A percentile compares a stretch with the other conserved stretches of the same genome.
Conservation (phyloP, 1,140 invertebrate species). For the Papilio glaucus region DNA sequence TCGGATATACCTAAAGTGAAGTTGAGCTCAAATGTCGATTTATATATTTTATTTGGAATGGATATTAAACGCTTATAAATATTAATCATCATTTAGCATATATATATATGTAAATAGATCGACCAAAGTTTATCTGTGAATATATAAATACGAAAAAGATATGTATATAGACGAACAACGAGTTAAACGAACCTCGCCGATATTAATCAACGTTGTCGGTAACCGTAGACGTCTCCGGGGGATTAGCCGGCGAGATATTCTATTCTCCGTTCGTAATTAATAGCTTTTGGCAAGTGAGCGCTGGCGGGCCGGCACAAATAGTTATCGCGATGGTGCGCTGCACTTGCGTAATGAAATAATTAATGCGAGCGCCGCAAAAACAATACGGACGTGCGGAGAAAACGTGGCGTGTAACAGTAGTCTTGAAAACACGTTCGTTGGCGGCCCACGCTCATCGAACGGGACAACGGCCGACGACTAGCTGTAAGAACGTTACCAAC, state of each 20-base stretch:
- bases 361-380: conserved; percentile 60
- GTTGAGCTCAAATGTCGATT: too few species aligned
- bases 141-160: conserved; percentile 1
- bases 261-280: conserved; percentile 80
- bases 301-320: conserved; percentile 67
- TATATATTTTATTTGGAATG: too few species aligned
- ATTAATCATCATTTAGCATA: background rate
- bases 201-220: conserved; percentile 81
- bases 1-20: too few species aligned
- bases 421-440: conserved; percentile 51
- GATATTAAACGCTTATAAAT: background rate
- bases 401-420: conserved; percentile 59
- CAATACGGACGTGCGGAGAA: conserved; percentile 55
- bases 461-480: conserved; percentile 64
- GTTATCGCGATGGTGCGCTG: conserved; percentile 64
- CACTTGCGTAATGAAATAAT: conserved; percentile 72
- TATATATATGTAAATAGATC: background rate
- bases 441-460: conserved; percentile 61
- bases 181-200: conserved; percentile 67
- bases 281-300: conserved; percentile 82
- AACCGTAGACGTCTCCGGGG: conserved; percentile 77
- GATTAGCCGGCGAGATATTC: conserved; percentile 78
- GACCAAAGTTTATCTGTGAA: background rate
- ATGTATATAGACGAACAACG: conserved; percentile 57
- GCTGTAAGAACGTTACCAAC: conserved; percentile 52